Conservation (phyloP, 2,113 vertebrate genomes). For the Lophius piscatorius region DNA sequence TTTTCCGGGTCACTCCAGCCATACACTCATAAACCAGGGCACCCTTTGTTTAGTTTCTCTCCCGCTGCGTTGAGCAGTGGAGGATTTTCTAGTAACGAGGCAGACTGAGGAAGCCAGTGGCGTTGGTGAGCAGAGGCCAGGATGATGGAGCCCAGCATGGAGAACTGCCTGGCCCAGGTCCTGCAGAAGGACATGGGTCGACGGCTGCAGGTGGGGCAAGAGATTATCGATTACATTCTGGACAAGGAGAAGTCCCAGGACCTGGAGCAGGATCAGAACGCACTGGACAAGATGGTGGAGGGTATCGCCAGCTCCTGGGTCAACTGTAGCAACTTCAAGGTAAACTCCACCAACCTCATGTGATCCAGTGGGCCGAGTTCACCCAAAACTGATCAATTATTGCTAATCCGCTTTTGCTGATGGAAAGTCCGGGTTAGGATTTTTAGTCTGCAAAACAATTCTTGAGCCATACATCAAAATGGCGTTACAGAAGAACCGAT, state of each 20-base stretch:
- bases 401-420: not conserved
- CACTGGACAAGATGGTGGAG: constrained; percentile 96
- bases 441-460: too few relatives aligned
- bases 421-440: too few relatives aligned
- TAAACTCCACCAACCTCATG: constrained; percentile 68
- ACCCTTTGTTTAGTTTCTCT: constrained; percentile 56
- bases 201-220: constrained; percentile 94
- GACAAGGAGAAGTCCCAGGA: constrained; percentile 94
- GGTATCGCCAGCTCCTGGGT: constrained; percentile 96
- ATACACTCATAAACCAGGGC: constrained; percentile 38
- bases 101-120: constrained; percentile 1
- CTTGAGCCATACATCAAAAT: too few relatives aligned
- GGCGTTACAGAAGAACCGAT: too few relatives aligned
- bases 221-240: constrained; percentile 92
- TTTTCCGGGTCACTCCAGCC: constrained; percentile 72
- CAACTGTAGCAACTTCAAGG: constrained; percentile 99
- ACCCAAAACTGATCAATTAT: too few relatives aligned
- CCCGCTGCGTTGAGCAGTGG: constrained; percentile 38
- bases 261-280: constrained; percentile 95
- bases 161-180: constrained; percentile 91
- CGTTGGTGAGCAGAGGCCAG: not conserved
- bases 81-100: constrained; percentile 12
- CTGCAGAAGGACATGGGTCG: constrained; percentile 96
- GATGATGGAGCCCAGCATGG: constrained; percentile 95
- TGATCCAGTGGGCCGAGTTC: too few relatives aligned